phyloP scores from a whole-genome alignment of 2,888 invertebrate genomes.

The Ischnura elegans region DNA sequence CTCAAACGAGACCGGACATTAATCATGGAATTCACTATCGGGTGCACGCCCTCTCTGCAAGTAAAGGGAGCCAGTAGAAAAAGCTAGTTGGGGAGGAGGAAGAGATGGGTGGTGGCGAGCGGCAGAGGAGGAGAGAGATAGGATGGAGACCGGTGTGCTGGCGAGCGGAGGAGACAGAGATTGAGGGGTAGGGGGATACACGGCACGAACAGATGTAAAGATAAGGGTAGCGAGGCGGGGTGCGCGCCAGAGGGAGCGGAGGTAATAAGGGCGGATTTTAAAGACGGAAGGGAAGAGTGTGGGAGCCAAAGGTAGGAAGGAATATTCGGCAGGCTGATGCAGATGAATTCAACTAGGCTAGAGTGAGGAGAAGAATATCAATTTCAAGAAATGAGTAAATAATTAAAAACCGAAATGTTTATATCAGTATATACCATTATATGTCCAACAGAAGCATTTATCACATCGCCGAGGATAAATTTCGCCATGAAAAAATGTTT shows the following conservation, averaged over 20 bases:
- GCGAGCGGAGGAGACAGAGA: not conserved
- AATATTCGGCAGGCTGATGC: no score
- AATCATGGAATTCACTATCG: conserved; percentile 57
- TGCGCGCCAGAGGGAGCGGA: not conserved
- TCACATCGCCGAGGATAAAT: no score
- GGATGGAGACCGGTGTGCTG: not conserved
- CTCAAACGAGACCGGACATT: conserved; percentile 58
- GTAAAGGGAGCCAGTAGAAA: not conserved
- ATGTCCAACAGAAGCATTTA: no score
- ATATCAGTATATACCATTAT: no score
- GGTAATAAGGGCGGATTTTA: not conserved
- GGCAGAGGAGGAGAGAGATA: no score
- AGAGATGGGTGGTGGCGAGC: not conserved
- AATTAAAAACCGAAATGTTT: no score
- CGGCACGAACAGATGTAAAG: conserved; percentile 6
- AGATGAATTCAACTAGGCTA: no score
- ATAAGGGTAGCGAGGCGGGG: not conserved
- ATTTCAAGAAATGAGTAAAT: no score
- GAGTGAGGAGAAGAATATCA: no score
- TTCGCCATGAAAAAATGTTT: no score
- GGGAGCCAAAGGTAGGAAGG: not conserved
- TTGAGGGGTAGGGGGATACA: not conserved
- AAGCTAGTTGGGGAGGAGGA: not conserved
- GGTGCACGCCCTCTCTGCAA: conserved; percentile 49
- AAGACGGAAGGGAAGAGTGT: not conserved